These are phyloP conservation scores for Luehdorfia chinensis DNA, from an alignment of 1,140 invertebrate species.

Conservation along the genomic window DNA sequence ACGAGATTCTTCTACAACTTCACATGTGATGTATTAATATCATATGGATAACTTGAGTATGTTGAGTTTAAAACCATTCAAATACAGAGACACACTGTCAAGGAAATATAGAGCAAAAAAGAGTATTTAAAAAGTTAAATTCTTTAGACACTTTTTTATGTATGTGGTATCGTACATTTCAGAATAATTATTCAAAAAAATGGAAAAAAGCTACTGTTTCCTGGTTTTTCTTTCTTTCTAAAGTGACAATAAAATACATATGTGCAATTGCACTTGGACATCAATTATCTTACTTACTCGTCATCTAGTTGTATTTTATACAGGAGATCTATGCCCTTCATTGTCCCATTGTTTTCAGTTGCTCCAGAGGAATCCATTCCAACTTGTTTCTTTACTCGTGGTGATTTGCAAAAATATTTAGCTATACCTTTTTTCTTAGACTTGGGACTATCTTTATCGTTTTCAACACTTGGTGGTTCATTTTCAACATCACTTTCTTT, in stretches of 20 bases:
- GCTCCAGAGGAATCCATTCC: not conserved
- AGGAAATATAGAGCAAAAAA: no score
- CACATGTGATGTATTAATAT: no score
- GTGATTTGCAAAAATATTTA: slow-evolving; percentile 42
- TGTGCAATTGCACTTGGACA: no score
- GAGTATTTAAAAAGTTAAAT: not conserved
- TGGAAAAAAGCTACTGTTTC: no score
- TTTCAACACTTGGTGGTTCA: slow-evolving; percentile 27
- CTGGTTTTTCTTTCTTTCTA: no score
- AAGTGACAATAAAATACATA: no score
- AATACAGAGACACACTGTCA: no score
- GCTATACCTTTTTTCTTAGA: slow-evolving; percentile 43
- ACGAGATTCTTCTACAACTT: no score
- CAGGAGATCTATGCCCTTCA: slow-evolving; percentile 41
- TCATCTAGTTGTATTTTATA: slow-evolving; percentile 73
- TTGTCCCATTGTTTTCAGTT: slow-evolving; percentile 20
- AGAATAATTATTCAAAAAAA: no score
- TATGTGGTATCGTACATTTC: no score
- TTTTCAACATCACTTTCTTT: slow-evolving; percentile 42
- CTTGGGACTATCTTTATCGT: slow-evolving; percentile 22
- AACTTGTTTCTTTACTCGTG: slow-evolving; percentile 29
- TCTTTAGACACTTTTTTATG: not conserved
- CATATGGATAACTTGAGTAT: no score
- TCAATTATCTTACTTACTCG: slow-evolving; percentile 66
- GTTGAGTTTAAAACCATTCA: no score